Percentiles rank a stretch among this genome's conserved stretches.
Evolutionary conservation across 35 echinoderm and acorn worm genomes (phyloP).

Genomic region (Lytechinus pictus): DNA sequence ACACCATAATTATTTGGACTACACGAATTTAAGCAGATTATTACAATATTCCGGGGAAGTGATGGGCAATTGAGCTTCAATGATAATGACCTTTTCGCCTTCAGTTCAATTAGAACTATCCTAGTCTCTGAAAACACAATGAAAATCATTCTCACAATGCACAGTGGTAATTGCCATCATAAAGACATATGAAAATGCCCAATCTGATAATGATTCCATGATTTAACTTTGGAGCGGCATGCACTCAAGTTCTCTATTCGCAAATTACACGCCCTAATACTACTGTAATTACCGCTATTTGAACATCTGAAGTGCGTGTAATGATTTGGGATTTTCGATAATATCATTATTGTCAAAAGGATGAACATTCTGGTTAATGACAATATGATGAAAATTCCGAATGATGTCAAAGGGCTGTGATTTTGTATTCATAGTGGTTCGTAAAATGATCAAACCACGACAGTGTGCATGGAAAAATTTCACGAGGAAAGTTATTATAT

Average conservation of each 20-base stretch:
- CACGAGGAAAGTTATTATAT: too few species aligned
- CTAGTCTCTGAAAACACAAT: neutral
- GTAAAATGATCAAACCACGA: too few species aligned
- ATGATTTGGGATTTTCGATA: neutral
- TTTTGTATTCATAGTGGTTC: too few species aligned
- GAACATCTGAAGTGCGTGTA: neutral
- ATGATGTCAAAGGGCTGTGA: too few species aligned
- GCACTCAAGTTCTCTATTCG: neutral
- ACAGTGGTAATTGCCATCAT: neutral
- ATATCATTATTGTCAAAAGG: neutral
- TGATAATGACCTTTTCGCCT: neutral
- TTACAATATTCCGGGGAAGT: neutral
- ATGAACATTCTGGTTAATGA: too few species aligned
- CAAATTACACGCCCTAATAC: neutral
- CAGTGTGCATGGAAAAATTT: too few species aligned
- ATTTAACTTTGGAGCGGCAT: neutral
- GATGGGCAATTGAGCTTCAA: neutral
- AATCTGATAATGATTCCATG: neutral
- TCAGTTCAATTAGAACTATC: neutral
- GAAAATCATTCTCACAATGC: neutral
- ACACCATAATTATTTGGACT: neutral
- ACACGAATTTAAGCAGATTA: neutral
- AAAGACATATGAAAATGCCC: neutral
- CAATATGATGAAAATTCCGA: too few species aligned
- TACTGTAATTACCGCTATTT: neutral